These are phyloP conservation scores for Epinotia bilunana DNA, from an alignment of 2,888 invertebrate species.

Conservation along the genomic window DNA sequence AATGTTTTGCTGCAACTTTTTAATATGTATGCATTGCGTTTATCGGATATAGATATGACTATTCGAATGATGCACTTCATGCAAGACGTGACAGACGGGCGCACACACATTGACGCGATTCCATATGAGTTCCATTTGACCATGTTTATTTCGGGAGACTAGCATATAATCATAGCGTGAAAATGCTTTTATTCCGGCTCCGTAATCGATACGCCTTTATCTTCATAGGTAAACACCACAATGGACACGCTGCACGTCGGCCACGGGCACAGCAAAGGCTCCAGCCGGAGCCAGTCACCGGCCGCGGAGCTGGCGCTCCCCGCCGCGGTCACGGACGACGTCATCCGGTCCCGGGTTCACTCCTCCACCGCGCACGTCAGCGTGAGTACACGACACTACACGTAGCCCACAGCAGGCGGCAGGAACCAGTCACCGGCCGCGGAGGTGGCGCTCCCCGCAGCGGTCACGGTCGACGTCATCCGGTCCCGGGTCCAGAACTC, in stretches of 20 bases:
- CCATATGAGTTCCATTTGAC: no score
- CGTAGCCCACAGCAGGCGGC: not conserved
- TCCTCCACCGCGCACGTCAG: slow-evolving; percentile 75
- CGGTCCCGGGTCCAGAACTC: slow-evolving; percentile 78
- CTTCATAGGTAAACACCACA: slow-evolving; percentile 23
- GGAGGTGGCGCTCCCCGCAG: slow-evolving; percentile 76
- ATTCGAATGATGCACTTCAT: no score
- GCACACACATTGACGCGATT: no score
- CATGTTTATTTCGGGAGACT: no score
- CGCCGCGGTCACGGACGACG: slow-evolving; percentile 73
- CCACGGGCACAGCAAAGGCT: slow-evolving; percentile 84
- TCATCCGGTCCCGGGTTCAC: slow-evolving; percentile 79
- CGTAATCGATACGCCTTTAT: not conserved
- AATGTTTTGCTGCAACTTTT: no score
- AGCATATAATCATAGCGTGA: no score
- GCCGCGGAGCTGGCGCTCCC: slow-evolving; percentile 77
- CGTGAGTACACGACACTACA: slow-evolving; percentile 56
- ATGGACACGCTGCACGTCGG: slow-evolving; percentile 79
- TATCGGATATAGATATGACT: no score
- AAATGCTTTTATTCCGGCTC: not conserved
- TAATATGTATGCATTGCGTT: no score
- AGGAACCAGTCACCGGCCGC: slow-evolving; percentile 85
- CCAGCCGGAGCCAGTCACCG: slow-evolving; percentile 86
- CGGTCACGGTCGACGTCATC: slow-evolving; percentile 77
- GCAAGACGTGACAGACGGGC: no score